A percentile compares a stretch with the other conserved stretches of the same genome.
These are phyloP conservation scores for Deroplatys truncata DNA, from an alignment of 2,888 invertebrate species.

Conservation along the genomic window DNA sequence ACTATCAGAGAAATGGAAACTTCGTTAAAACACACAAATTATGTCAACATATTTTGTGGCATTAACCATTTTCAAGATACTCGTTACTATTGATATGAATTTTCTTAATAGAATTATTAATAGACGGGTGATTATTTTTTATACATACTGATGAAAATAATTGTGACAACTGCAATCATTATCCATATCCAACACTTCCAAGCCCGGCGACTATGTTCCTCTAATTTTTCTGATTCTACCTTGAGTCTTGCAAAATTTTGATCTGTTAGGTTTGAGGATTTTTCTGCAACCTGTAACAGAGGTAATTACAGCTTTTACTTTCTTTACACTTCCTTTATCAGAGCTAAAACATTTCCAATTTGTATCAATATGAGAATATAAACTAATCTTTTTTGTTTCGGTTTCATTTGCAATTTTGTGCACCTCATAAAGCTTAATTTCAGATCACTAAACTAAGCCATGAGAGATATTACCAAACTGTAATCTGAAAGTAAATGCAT, in stretches of 20 bases:
- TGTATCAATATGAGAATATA: no score
- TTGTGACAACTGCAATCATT: slow-evolving; percentile 78
- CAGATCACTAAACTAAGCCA: no score
- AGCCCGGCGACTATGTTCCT: slow-evolving; percentile 78
- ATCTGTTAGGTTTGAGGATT: slow-evolving; percentile 75
- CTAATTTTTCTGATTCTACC: slow-evolving; percentile 74
- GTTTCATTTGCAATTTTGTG: no score
- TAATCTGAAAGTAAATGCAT: no score
- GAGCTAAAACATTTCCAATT: not conserved
- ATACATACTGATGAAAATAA: slow-evolving; percentile 80
- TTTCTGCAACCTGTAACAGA: slow-evolving; percentile 58
- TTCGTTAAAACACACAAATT: no score
- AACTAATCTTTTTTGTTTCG: no score
- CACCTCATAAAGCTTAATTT: no score
- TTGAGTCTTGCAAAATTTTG: slow-evolving; percentile 71
- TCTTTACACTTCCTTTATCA: not conserved
- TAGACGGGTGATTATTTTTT: slow-evolving; percentile 17
- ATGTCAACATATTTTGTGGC: not conserved
- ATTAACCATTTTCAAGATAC: no score
- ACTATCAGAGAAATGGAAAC: no score
- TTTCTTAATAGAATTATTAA: no score
- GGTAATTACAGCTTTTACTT: not conserved
- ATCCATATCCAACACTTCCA: slow-evolving; percentile 96
- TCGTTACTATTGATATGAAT: no score
- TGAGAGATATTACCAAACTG: no score